Evolutionary conservation across 2,113 vertebrate species (phyloP).

Genomic region (Oncorhynchus gorbuscha): DNA sequence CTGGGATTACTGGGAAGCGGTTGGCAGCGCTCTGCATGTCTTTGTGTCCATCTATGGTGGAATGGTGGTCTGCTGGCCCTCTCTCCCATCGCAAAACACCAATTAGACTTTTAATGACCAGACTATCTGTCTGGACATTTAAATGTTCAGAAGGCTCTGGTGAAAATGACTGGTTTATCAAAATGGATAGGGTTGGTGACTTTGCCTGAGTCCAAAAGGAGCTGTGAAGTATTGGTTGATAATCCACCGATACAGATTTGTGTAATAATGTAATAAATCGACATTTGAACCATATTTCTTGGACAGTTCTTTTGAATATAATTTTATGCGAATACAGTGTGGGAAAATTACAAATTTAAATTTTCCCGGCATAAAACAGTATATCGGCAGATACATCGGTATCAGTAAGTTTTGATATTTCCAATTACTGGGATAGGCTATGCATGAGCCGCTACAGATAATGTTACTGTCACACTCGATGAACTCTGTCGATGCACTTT

Average conservation of each 20-base stretch:
- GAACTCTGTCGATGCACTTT: not conserved
- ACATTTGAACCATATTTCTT: too few species aligned
- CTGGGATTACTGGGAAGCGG: constrained; percentile 27
- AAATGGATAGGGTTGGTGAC: not conserved
- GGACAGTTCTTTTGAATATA: too few species aligned
- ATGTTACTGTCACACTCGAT: too few species aligned
- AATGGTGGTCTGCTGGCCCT: not conserved
- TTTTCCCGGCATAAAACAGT: too few species aligned
- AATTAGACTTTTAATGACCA: constrained; percentile 35
- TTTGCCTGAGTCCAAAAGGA: not conserved
- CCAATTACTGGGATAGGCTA: not conserved
- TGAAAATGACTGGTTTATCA: constrained; percentile 3
- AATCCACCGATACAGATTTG: too few species aligned
- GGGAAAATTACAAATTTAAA: too few species aligned
- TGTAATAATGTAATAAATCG: too few species aligned
- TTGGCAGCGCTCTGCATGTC: constrained; percentile 26
- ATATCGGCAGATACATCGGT: too few species aligned
- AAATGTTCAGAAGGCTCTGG: not conserved
- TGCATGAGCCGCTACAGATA: too few species aligned
- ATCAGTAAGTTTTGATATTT: not conserved
- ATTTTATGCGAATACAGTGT: too few species aligned
- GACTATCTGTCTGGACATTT: not conserved
- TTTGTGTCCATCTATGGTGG: constrained; percentile 20
- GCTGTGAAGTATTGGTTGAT: not conserved
- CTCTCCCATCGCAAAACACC: constrained; percentile 17